Conservation (phyloP, 2,797 vertebrate species). For the Notoglanidium macrostoma region DNA sequence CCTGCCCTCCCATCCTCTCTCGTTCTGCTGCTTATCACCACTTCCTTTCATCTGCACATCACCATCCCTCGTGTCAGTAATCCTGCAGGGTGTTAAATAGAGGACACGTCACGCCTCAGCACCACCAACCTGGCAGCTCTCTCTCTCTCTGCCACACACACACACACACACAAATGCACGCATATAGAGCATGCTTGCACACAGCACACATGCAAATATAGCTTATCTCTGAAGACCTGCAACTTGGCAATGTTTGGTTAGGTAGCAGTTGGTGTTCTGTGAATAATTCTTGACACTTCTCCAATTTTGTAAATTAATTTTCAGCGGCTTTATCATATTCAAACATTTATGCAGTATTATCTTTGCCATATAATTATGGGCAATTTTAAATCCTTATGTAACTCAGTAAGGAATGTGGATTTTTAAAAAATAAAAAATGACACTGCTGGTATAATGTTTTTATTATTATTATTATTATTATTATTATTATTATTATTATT, state of each 20-base stretch:
- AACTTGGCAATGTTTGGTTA: conserved; percentile 19
- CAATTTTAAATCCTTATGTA: background rate
- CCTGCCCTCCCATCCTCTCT: conserved; percentile 48
- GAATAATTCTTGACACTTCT: conserved; percentile 18
- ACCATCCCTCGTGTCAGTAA: conserved; percentile 60
- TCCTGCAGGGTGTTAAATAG: conserved; percentile 62
- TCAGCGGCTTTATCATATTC: background rate
- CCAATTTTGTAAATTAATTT: conserved; percentile 15
- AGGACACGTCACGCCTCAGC: conserved; percentile 58
- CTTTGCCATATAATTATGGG: background rate
- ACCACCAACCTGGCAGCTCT: conserved; percentile 51
- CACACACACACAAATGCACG: conserved; percentile 31
- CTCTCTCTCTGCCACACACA: conserved; percentile 11
- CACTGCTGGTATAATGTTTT: background rate
- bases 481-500: background rate
- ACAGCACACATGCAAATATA: conserved; percentile 44
- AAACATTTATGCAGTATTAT: background rate
- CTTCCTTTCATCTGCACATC: conserved; percentile 58
- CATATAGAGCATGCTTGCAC: conserved; percentile 33
- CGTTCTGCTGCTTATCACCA: conserved; percentile 58
- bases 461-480: background rate
- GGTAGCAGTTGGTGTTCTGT: conserved; percentile 29
- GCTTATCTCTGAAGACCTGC: conserved; percentile 38
- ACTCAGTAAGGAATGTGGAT: background rate
- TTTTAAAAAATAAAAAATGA: background rate